These are phyloP conservation scores for Chromobotia macracanthus DNA, from an alignment of 2,797 vertebrate genomes.

Conservation along the genomic window DNA sequence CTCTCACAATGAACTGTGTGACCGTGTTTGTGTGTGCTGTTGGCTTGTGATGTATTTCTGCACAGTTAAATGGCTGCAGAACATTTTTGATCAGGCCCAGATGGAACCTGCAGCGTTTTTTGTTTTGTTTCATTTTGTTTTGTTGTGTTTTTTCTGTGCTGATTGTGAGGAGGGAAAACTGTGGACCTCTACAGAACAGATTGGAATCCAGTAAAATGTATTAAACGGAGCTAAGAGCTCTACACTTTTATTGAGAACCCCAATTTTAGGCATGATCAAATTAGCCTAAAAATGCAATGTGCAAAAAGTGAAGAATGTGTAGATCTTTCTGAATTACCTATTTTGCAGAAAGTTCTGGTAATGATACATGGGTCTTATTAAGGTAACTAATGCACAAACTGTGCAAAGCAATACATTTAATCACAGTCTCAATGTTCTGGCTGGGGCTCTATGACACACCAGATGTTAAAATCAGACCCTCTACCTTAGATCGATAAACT, in stretches of 20 bases:
- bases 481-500: neutral
- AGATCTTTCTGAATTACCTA: neutral
- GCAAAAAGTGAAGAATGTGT: neutral
- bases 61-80: neutral
- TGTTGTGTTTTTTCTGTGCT: neutral
- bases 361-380: neutral
- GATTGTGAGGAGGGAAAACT: neutral
- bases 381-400: neutral
- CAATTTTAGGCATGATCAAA: neutral
- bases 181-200: neutral
- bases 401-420: neutral
- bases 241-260: neutral
- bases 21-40: neutral
- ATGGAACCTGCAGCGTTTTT: neutral
- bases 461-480: neutral
- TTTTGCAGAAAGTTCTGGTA: neutral
- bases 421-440: neutral
- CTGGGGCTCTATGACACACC: neutral
- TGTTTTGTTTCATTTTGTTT: neutral
- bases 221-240: neutral
- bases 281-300: neutral
- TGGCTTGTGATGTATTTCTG: constrained; percentile 23
- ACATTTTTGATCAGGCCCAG: neutral
- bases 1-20: constrained; percentile 7
- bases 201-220: neutral